Evolutionary conservation across 2,888 invertebrate genomes (phyloP).

Genomic region (Strigamia crassipes): DNA sequence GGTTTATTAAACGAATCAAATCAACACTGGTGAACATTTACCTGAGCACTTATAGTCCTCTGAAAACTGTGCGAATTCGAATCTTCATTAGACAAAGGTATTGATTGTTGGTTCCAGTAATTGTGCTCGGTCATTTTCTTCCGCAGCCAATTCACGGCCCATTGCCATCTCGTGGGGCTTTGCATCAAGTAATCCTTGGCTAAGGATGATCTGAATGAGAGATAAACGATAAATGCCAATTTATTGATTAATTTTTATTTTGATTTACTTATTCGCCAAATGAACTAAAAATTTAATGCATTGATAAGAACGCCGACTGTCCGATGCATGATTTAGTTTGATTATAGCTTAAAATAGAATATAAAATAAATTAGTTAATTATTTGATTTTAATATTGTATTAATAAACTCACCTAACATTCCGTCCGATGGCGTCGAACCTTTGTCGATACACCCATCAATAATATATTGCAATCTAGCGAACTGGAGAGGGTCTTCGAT

Average conservation of each 20-base stretch:
- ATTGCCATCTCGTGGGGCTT: constrained; percentile 60
- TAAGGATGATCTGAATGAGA: constrained; percentile 52
- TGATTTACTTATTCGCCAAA: constrained; percentile 57
- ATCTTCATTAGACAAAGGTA: constrained; percentile 59
- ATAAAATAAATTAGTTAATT: neutral
- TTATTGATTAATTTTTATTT: neutral
- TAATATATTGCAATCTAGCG: constrained; percentile 57
- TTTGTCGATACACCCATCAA: constrained; percentile 59
- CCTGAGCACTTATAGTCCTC: constrained; percentile 62
- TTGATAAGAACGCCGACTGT: constrained; percentile 62
- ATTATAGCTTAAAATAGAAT: constrained; percentile 55
- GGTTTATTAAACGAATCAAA: neutral
- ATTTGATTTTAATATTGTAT: neutral
- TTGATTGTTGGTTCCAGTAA: constrained; percentile 52
- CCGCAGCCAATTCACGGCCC: constrained; percentile 63
- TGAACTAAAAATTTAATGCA: constrained; percentile 62
- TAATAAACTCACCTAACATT: constrained; percentile 56
- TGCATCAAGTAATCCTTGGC: constrained; percentile 60
- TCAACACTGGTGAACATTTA: constrained; percentile 49
- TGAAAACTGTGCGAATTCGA: constrained; percentile 61
- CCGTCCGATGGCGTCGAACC: constrained; percentile 57
- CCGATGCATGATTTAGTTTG: constrained; percentile 58
- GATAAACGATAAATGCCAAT: neutral
- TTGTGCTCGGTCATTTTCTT: constrained; percentile 58
- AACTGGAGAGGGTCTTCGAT: constrained; percentile 59